Base-by-base conservation (phyloP, 1,140 invertebrate species). In the Nixonia krombeini region DNA sequence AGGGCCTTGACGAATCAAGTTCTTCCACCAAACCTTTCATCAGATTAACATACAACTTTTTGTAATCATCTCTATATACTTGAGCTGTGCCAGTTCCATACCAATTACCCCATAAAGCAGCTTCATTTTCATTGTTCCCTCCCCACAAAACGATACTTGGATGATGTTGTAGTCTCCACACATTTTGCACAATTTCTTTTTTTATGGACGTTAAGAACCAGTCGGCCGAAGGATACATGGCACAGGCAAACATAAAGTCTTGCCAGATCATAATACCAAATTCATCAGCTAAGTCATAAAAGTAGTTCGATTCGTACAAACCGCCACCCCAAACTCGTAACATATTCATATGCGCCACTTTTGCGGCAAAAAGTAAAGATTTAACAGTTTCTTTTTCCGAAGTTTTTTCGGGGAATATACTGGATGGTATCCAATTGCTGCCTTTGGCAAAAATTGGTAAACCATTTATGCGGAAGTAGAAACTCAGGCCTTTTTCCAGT, bases 91-190 rank as follows among this genome's bases (percentile, higher is more conserved):
- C 74, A 2, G 93, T 94, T 1, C 86, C 86, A 79, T 95, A 95
- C 96, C 96, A 97, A 77, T 96, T 91, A 25, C 89, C 89, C 31
- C 89, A 87, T 1, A 99, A 81, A 0, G 95, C 96, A 17, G 89
- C 92, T 88, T 99, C 97, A 79, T 99, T 99, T 85, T 99, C 98
- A 83, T 99, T 99, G 80, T 99, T 99, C 2, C 94, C 96, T 9
- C 96, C 93, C 91, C 95, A 95, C 0, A 98, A 68, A 0, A 94
- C 90, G 38, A 99, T 90, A 45, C 93, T 95, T 0, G 97, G 89
- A 85, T 99, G 96, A 79, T 94, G 89, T 61, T 95, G 92, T 4
- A 99, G 84, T 50, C 96, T 87, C 53, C 89, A 85, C 0, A 97
- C 89, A 82, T 97, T 96, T 74, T 97, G 92, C 15, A 83, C 83